phyloP scores from a whole-genome alignment of 2,888 invertebrate species.

The Tinea trinotella region DNA sequence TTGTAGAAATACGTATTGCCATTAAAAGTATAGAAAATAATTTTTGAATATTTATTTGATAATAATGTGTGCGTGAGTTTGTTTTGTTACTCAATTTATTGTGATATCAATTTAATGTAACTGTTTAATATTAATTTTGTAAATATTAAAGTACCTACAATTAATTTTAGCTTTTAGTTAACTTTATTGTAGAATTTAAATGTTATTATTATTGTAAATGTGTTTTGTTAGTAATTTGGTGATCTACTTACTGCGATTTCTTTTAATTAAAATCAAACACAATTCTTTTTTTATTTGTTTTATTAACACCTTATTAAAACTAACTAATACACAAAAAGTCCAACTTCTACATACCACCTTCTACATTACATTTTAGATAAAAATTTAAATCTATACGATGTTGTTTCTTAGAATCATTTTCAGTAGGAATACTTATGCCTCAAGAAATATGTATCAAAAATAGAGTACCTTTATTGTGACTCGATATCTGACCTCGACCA shows the following conservation, averaged over 20 bases:
- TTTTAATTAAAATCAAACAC: not conserved
- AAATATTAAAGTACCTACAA: not conserved
- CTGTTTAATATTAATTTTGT: not conserved
- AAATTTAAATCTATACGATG: too few species aligned
- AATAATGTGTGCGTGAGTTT: not conserved
- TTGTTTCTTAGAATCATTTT: too few species aligned
- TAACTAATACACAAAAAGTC: too few species aligned
- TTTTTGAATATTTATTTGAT: not conserved
- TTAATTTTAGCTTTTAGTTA: not conserved
- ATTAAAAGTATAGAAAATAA: too few species aligned
- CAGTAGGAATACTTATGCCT: too few species aligned
- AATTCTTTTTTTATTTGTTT: not conserved
- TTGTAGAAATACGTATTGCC: too few species aligned
- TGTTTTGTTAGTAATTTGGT: not conserved
- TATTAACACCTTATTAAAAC: constrained; percentile 3
- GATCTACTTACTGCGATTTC: not conserved
- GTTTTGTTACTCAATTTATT: not conserved
- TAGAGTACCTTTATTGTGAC: too few species aligned
- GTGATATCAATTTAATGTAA: constrained; percentile 4
- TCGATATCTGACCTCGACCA: too few species aligned
- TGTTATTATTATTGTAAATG: not conserved
- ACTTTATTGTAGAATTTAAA: not conserved
- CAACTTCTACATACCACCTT: too few species aligned
- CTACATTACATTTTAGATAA: too few species aligned
- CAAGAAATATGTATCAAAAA: too few species aligned